Base-by-base conservation (phyloP, 2,113 vertebrate species). In the Tupaia tana region DNA sequence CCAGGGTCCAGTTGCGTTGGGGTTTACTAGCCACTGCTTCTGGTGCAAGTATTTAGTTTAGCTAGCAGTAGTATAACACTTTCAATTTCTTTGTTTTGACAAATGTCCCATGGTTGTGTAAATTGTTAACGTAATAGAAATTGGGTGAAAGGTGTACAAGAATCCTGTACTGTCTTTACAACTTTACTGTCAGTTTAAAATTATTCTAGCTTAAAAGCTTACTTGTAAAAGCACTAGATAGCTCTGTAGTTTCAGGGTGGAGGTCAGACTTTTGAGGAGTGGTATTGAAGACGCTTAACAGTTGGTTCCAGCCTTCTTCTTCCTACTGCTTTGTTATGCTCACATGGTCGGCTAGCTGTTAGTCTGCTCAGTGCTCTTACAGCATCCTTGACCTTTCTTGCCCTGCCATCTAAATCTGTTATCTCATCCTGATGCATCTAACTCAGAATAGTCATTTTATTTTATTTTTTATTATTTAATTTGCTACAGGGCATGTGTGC, bases 151-250 rank as follows among this genome's bases (percentile, higher is more conserved):
- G 34, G 2, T 66, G 27, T 67, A 59, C 10, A 20, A 52, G 34
- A 61, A 29, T 20, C 86, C 34, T 20, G 0, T 90, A 75, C 6
- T 63, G 24, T 58, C 61, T 90, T 90, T 86, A 34, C 20, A 75
- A 10, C 18, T 93, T 86, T 75, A 86, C 29, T 80, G 2, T 71
- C 69, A 63, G 19, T 63, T 74, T 86, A 25, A 77, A 92, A 31
- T 29, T 70, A 84, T 61, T 94, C 69, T 20, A 74, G 64, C 91
- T 58, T 31, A 69, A 86, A 52, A 86, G 25, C 20, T 86, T 91
- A 67, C 34, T 86, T 86, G 29, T 67, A 81, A 86, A 67, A 69
- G 25, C 61, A 34, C 27, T 29, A 69, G 13, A 77, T 84, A 25
- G n/a, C 59, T 90, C n/a, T 78, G 27, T 25, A 1, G 29, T 93